Conservation (phyloP, 2,113 vertebrate species). For the Heloderma charlesbogerti region DNA sequence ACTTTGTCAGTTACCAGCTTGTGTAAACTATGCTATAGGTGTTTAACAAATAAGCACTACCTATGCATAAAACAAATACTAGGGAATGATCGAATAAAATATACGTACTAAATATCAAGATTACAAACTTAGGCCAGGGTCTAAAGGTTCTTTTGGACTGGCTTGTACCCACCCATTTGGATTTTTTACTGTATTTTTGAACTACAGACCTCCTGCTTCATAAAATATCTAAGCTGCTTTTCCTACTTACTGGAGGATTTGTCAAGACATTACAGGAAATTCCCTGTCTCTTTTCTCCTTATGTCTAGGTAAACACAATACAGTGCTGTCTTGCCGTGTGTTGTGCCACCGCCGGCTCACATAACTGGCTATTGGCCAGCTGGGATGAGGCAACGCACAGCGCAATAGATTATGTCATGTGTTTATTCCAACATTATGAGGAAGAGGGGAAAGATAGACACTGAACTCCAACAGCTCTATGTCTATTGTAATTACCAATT, state of each 20-base stretch:
- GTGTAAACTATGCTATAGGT: conserved; percentile 40
- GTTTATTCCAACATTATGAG: background rate
- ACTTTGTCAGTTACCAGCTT: conserved; percentile 47
- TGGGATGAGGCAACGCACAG: background rate
- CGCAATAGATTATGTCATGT: background rate
- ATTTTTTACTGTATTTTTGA: background rate
- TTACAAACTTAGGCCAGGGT: background rate
- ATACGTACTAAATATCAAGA: background rate
- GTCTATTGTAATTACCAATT: background rate
- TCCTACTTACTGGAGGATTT: background rate
- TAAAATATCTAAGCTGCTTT: background rate
- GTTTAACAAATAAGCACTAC: conserved; percentile 14
- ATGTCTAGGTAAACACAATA: background rate
- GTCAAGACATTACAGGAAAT: background rate
- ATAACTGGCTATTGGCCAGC: background rate
- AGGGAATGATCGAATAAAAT: background rate
- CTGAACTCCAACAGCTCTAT: background rate
- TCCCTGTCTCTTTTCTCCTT: background rate
- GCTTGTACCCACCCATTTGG: background rate
- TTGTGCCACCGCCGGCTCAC: background rate
- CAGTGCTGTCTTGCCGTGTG: background rate
- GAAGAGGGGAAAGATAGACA: background rate
- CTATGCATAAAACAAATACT: rapidly evolving
- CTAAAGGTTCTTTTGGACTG: background rate
- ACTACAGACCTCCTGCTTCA: background rate